A percentile compares a stretch with the other conserved stretches of the same genome.
Conservation (phyloP, 2,888 invertebrate species). For the Patella pellucida region DNA sequence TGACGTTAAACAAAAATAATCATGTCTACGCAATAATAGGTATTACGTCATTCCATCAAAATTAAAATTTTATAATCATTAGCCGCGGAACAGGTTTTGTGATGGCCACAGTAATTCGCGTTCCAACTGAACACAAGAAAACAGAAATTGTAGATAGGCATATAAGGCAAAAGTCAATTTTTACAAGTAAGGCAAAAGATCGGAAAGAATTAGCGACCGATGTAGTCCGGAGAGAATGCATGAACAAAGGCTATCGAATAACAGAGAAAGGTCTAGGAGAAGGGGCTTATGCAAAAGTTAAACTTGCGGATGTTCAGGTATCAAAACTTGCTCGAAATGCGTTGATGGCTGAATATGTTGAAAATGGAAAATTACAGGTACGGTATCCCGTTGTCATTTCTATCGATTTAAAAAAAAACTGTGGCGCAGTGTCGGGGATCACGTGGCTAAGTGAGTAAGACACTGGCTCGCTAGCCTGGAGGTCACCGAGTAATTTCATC, state of each 20-base stretch:
- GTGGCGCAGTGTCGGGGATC: no score
- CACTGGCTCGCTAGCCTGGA: no score
- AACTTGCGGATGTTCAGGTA: conserved; percentile 46
- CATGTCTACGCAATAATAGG: no score
- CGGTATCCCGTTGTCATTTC: neutral
- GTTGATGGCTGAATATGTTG: conserved; percentile 31
- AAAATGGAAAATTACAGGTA: conserved; percentile 30
- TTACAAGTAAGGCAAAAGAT: conserved; percentile 17
- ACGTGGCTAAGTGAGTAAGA: no score
- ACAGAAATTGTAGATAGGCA: neutral
- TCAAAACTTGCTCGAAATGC: conserved; percentile 44
- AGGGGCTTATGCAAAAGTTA: conserved; percentile 55
- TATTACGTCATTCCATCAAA: no score
- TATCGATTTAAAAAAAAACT: no score
- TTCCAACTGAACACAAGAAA: neutral
- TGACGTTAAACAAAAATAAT: no score
- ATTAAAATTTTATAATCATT: no score
- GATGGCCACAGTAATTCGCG: neutral
- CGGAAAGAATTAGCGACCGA: conserved; percentile 35
- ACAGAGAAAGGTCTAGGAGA: conserved; percentile 42
- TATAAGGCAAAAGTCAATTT: conserved; percentile 19
- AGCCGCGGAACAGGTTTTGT: no score
- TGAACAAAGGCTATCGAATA: conserved; percentile 47
- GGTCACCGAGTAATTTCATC: no score
- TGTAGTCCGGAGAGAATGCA: conserved; percentile 41